Base-by-base conservation (phyloP, 2,797 vertebrate species). In the Thalassophryne amazonica region DNA sequence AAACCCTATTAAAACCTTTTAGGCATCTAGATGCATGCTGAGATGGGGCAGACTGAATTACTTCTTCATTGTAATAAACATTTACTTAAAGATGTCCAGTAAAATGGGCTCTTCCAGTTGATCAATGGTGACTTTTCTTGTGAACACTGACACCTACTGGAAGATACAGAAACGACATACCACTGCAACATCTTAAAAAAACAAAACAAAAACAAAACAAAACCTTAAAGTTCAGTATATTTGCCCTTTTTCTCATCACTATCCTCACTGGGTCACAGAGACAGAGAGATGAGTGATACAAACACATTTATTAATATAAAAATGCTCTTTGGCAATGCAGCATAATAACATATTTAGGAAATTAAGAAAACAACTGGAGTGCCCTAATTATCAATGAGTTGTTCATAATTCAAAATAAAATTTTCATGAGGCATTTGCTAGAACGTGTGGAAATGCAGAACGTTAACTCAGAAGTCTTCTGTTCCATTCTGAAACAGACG, bases 271-370 rank as follows among this genome's bases (percentile, higher is more conserved):
- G n/a, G n/a, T n/a, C n/a, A n/a, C n/a, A 45, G 7, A 36, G 3
- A 60, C 31, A 46, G 33, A 65, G 2, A 59, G 6, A 27, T 2
- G 45, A 9, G 35, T 73, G 61, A 31, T 83, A 67, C 48, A 80
- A 65, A 81, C 64, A 73, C 21, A 40, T 88, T 87, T 86, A 86
- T 90, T 88, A 85, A n/a, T 85, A 80, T 48, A 86, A 76, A 80
- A 60, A 21, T 33, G 49, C 15, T 73, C 63, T 71, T 78, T 75
- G n/a, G 62, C 76, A 83, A 73, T 84, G 80, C 81, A 76, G 58
- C 60, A n/a, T 59, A 76, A 72, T 73, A 81, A 79, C 70, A 80
- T 74, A 75, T 60, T 69, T 71, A 24, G 50, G 42, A 47, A 56
- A 76, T 73, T 73, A 80, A 74, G 34, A 76, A 24, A 32, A 62